phyloP scores from a whole-genome alignment of 2,888 invertebrate genomes.

The Andrena trimmerana region DNA sequence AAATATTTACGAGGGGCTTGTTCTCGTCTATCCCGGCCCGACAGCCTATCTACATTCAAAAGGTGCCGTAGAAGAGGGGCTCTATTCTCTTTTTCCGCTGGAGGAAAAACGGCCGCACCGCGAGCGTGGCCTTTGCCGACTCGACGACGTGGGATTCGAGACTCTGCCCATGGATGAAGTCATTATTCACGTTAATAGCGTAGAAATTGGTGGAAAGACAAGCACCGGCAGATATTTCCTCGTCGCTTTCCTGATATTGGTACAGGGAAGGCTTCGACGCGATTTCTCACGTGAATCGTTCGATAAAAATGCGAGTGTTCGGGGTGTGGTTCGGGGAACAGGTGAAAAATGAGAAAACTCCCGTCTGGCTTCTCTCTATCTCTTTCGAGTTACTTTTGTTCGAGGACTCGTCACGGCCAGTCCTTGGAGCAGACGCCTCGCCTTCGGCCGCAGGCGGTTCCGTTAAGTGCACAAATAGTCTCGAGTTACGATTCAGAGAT shows the following conservation, averaged over 20 bases:
- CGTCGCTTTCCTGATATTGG: background rate
- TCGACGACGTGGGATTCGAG: background rate
- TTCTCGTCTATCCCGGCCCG: slow-evolving; percentile 6
- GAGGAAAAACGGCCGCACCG: background rate
- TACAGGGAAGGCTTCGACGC: background rate
- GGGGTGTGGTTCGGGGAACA: slow-evolving; percentile 12
- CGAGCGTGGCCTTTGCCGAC: background rate
- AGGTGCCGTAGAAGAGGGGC: slow-evolving; percentile 12
- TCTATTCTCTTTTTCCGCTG: slow-evolving; percentile 4
- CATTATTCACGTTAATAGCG: background rate
- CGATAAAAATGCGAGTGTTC: slow-evolving; percentile 25
- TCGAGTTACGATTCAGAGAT: slow-evolving; percentile 12
- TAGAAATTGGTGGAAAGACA: too few relatives aligned
- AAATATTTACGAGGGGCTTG: slow-evolving; percentile 65
- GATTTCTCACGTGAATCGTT: slow-evolving; percentile 23
- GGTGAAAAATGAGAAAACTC: slow-evolving; percentile 31
- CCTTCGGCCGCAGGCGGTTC: slow-evolving; percentile 11
- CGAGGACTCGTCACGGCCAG: slow-evolving; percentile 47
- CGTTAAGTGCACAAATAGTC: slow-evolving; percentile 30
- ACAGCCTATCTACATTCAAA: slow-evolving; percentile 61
- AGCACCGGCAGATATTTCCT: background rate
- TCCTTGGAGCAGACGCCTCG: slow-evolving; percentile 31
- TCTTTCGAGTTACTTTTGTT: slow-evolving; percentile 45
- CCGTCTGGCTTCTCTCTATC: slow-evolving; percentile 7
- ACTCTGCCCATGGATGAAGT: background rate